Base-by-base conservation (phyloP, 2,888 invertebrate genomes). In the Oligia fasciuncula region DNA sequence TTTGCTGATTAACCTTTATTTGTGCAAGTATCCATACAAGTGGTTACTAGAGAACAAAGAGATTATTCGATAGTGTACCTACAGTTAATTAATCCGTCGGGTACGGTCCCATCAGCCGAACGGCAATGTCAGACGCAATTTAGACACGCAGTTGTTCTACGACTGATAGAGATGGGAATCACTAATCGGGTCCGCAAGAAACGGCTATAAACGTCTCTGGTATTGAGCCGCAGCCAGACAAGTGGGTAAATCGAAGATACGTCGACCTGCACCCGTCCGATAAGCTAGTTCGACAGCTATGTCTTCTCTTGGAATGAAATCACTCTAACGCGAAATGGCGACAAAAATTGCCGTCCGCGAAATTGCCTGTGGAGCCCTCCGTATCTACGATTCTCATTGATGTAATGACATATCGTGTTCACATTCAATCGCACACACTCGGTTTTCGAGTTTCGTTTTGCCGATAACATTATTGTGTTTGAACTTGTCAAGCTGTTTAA, bases 291-390 rank as follows among this genome's bases (percentile, higher is more conserved):
- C 91, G 91, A 89, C 88, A 91, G 91, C 90, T 91, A 93, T 91
- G 91, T 93, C 92, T 92, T 92, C 92, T 91, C 89, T 89, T 88
- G 86, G 89, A 91, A 93, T 91, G 91, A 94, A 94, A 94, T 94
- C 93, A 94, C 91, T 94, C 92, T 91, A 89, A 92, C 94, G 92
- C 93, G 92, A 93, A 94, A 95, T 94, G 91, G 92, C 91, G 93
- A 92, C 94, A 93, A 94, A 94, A 94, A 94, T 94, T 94, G 93
- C 90, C 91, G 89, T 90, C 92, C 91, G 89, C 92, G 88, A 94
- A 95, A 94, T 95, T 93, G 94, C 91, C 91, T 93, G 86, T 85
- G 89, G 89, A 91, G 90, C 90, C 90, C 87, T 91, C 88, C 88
- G 85, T 89, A 89, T 90, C 89, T 87, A 83, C 87, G 87, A 90